Conservation (phyloP, 2,797 vertebrate genomes). For the Chaetophractus vellerosus region DNA sequence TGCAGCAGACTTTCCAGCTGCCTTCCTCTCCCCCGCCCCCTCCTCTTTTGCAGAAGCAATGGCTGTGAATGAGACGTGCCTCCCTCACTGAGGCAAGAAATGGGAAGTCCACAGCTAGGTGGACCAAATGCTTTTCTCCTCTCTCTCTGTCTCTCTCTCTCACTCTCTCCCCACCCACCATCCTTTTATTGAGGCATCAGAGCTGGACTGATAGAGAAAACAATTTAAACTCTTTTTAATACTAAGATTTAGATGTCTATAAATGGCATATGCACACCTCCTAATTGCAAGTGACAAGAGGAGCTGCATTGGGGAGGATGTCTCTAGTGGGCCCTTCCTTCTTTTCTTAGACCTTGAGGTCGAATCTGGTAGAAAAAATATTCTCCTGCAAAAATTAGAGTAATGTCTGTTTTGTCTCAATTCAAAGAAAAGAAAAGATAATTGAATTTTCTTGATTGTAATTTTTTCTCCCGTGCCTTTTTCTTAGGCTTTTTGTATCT, state of each 20-base stretch:
- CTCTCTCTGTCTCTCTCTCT: background rate
- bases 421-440: slow-evolving; percentile 41
- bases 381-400: background rate
- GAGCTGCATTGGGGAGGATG: background rate
- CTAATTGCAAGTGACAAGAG: background rate
- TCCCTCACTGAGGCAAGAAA: background rate
- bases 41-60: background rate
- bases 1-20: background rate
- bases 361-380: background rate
- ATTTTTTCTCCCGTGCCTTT: slow-evolving; percentile 14
- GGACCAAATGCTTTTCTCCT: background rate
- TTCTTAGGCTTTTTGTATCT: slow-evolving; percentile 1
- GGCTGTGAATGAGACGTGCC: background rate
- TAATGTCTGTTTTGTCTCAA: slow-evolving; percentile 22
- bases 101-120: background rate
- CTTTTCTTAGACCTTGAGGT: background rate
- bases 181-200: background rate
- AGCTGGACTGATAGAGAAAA: background rate
- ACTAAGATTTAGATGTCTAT: background rate
- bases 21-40: background rate
- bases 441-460: background rate
- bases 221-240: background rate
- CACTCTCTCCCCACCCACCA: too few relatives aligned
- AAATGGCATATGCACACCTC: background rate
- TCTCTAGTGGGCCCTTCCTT: background rate